Percentiles rank a stretch among this genome's conserved stretches.
These are phyloP conservation scores for Sciurus niger DNA, from an alignment of 2,113 vertebrate species.

Conservation along the genomic window DNA sequence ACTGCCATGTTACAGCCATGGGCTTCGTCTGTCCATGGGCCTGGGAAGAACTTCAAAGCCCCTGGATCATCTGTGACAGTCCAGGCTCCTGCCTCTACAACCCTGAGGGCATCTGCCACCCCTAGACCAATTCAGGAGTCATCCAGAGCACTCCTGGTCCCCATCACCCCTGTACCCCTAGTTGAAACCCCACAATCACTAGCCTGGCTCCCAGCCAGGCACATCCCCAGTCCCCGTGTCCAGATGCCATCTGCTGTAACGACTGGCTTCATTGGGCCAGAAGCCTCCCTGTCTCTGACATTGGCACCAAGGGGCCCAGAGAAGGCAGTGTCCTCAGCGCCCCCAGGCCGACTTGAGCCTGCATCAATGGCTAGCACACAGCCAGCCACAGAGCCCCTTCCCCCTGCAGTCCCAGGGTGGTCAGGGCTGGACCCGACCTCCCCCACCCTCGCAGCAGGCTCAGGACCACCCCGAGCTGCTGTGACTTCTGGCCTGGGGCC, in stretches of 20 bases:
- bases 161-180: not conserved
- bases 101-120: not conserved
- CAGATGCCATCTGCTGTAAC: not conserved
- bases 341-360: not conserved
- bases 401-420: not conserved
- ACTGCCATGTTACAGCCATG: too few species aligned
- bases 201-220: not conserved
- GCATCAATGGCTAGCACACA: accelerated
- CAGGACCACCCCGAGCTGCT: not conserved
- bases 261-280: not conserved
- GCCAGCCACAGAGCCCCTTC: not conserved
- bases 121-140: not conserved
- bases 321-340: not conserved
- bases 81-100: not conserved
- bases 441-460: not conserved
- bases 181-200: not conserved
- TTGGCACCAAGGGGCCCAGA: not conserved
- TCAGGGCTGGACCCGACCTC: not conserved
- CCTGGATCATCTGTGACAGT: not conserved
- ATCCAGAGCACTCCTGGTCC: too few species aligned
- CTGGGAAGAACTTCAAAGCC: not conserved
- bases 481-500: not conserved
- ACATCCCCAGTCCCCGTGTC: not conserved
- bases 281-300: not conserved
- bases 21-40: not conserved